phyloP scores from a whole-genome alignment of 2,888 invertebrate species.

The Eupithecia abbreviata region DNA sequence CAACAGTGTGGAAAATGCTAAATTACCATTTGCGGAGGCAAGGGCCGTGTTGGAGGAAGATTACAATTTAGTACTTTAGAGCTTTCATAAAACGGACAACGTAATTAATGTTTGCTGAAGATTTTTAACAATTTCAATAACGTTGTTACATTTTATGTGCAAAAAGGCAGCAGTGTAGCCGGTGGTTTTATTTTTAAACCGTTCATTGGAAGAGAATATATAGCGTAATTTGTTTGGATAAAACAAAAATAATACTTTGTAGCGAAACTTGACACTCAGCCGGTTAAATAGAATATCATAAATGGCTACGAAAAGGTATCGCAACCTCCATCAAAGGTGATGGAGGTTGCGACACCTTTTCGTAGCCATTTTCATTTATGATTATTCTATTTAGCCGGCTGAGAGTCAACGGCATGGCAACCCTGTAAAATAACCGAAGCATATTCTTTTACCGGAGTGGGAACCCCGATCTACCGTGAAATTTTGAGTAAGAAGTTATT shows the following conservation, averaged over 20 bases:
- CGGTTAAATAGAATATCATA: neutral
- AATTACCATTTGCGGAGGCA: slow-evolving; percentile 6
- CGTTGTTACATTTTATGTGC: slow-evolving; percentile 15
- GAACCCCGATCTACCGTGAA: neutral
- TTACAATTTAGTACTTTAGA: slow-evolving; percentile 23
- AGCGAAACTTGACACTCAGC: slow-evolving; percentile 4
- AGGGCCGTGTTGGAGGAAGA: slow-evolving; percentile 3
- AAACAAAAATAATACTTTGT: neutral
- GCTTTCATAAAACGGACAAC: slow-evolving; percentile 16
- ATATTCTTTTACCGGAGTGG: neutral
- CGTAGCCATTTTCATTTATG: neutral
- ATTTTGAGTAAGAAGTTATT: neutral
- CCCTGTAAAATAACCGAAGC: neutral
- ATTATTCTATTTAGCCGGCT: neutral
- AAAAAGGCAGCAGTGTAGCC: neutral
- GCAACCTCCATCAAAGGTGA: neutral
- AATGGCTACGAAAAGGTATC: neutral
- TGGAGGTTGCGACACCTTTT: neutral
- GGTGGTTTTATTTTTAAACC: neutral
- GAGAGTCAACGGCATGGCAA: neutral
- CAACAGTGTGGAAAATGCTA: slow-evolving; percentile 17
- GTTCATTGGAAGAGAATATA: neutral
- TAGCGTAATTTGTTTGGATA: slow-evolving; percentile 1
- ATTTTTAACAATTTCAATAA: slow-evolving; percentile 21
- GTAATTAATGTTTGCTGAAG: slow-evolving; percentile 24